Conservation (phyloP, 2,113 vertebrate species). For the Melierax canorus region DNA sequence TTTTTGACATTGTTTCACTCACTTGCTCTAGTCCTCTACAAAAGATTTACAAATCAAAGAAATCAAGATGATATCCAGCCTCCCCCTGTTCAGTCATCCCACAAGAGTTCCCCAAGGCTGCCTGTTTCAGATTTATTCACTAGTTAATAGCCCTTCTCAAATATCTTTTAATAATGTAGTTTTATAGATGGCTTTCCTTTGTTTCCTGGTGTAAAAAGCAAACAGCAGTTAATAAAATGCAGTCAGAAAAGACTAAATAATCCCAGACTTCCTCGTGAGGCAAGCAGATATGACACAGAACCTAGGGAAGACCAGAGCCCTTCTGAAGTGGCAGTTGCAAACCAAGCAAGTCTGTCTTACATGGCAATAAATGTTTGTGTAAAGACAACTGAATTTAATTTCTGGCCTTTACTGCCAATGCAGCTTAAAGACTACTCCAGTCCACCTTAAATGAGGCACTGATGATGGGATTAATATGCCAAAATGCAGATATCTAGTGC, state of each 20-base stretch:
- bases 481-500: background rate
- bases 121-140: background rate
- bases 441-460: background rate
- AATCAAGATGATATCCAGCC: background rate
- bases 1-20: background rate
- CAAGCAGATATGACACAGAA: background rate
- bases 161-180: background rate
- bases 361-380: background rate
- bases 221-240: background rate
- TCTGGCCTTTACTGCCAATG: background rate
- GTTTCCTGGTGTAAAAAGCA: background rate
- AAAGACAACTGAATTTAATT: background rate
- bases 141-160: background rate
- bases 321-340: background rate
- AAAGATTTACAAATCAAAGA: background rate
- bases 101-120: background rate
- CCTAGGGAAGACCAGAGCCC: rapidly evolving
- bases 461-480: background rate
- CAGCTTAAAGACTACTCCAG: background rate
- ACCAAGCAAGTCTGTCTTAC: background rate
- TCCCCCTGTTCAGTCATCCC: background rate
- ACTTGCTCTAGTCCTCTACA: background rate
- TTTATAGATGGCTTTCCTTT: background rate
- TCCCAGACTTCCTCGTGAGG: background rate
- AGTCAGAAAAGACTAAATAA: background rate